phyloP scores from a whole-genome alignment of 2,797 vertebrate genomes.

The Eurystomus glaucurus region DNA sequence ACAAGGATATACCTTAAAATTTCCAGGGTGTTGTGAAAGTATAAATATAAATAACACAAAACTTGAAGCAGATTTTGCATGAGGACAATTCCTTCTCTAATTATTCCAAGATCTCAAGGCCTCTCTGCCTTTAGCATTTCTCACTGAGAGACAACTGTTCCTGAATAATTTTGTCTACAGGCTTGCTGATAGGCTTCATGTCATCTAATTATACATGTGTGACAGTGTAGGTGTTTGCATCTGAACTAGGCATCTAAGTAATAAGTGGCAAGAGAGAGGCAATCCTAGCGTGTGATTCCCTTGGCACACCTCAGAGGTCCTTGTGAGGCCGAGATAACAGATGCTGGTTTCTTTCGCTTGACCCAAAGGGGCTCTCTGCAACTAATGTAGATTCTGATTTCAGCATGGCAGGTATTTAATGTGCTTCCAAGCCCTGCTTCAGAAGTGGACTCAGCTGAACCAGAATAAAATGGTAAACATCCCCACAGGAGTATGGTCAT shows the following conservation, averaged over 20 bases:
- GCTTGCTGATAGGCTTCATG: background rate
- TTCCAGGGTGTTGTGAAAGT: background rate
- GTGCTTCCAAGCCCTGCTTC: background rate
- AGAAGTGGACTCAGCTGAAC: background rate
- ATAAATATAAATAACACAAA: background rate
- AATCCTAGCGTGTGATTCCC: accelerated
- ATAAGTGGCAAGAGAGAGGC: background rate
- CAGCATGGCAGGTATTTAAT: background rate
- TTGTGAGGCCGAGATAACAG: background rate
- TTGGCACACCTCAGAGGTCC: background rate
- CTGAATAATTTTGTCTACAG: background rate
- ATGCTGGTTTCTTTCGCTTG: background rate
- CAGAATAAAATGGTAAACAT: background rate
- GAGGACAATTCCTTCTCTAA: background rate
- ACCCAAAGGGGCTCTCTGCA: background rate
- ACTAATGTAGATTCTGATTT: background rate
- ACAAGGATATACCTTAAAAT: background rate
- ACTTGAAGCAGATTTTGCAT: background rate
- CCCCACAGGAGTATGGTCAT: background rate
- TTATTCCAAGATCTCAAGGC: background rate
- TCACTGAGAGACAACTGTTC: background rate
- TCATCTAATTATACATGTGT: background rate
- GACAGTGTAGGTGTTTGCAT: background rate
- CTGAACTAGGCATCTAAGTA: background rate
- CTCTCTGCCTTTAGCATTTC: background rate